phyloP scores from a whole-genome alignment of 2,888 invertebrate species.

The Lithophane leautieri region DNA sequence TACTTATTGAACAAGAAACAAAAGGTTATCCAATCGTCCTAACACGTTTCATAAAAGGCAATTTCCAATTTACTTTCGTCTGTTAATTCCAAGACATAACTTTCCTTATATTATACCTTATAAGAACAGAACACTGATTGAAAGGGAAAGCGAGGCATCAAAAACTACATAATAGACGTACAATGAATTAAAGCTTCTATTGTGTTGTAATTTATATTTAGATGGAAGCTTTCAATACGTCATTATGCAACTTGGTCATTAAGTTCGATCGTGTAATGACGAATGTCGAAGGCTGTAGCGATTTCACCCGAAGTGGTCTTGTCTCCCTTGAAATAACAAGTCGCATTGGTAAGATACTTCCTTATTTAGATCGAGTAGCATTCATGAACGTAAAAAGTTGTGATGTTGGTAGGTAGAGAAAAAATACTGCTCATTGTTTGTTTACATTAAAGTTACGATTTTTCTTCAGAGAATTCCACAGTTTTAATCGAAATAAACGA shows the following conservation, averaged over 20 bases:
- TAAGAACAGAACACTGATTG: constrained; percentile 41
- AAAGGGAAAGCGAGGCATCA: constrained; percentile 50
- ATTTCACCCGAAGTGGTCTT: constrained; percentile 58
- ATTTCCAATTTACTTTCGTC: constrained; percentile 45
- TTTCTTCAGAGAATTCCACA: neutral
- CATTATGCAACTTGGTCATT: constrained; percentile 57
- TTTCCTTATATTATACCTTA: constrained; percentile 52
- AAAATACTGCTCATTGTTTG: constrained; percentile 12
- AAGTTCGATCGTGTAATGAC: constrained; percentile 38
- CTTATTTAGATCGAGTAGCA: constrained; percentile 39
- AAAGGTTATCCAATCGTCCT: constrained; percentile 9
- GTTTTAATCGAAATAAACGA: constrained; percentile 40
- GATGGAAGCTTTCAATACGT: constrained; percentile 61
- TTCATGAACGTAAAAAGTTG: constrained; percentile 15
- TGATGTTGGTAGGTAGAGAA: constrained; percentile 2
- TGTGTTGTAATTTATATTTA: constrained; percentile 68
- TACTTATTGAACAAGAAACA: constrained; percentile 3
- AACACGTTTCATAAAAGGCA: neutral
- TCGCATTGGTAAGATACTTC: constrained; percentile 34
- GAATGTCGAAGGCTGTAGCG: constrained; percentile 20
- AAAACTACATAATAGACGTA: no score
- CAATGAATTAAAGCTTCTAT: constrained; percentile 61
- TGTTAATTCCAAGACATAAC: constrained; percentile 25
- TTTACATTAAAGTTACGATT: constrained; percentile 19
- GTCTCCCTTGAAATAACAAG: constrained; percentile 46